Conservation (phyloP, 1,140 invertebrate species). For the Bombus consobrinus region DNA sequence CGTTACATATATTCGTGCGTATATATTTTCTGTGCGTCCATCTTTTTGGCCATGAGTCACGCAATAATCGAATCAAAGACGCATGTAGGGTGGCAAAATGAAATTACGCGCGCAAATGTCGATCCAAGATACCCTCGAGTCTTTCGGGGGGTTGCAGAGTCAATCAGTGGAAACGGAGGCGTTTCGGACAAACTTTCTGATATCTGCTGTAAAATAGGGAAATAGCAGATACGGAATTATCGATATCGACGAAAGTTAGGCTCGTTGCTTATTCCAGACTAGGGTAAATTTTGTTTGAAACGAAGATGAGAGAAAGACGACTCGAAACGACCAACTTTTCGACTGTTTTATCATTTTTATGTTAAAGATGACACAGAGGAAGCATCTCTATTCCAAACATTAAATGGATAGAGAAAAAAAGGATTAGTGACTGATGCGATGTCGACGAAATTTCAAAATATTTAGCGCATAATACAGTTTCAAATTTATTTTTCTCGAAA, state of each 20-base stretch:
- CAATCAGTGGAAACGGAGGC: constrained; percentile 45
- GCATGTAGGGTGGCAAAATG: constrained; percentile 78
- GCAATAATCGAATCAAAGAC: constrained; percentile 80
- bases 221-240: background rate
- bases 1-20: background rate
- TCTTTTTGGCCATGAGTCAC: constrained; percentile 78
- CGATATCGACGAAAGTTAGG: background rate
- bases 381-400: too few relatives aligned
- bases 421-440: too few relatives aligned
- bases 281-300: background rate
- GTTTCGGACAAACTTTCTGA: constrained; percentile 38
- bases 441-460: too few relatives aligned
- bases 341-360: too few relatives aligned
- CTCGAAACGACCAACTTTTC: too few relatives aligned
- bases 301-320: too few relatives aligned
- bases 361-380: too few relatives aligned
- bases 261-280: too few relatives aligned
- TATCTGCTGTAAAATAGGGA: background rate
- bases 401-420: too few relatives aligned
- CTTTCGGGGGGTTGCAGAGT: constrained; percentile 67
- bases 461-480: too few relatives aligned
- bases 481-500: too few relatives aligned
- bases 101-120: constrained; percentile 81
- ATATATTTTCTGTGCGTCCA: constrained; percentile 18
- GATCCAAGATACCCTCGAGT: constrained; percentile 78